Conservation (phyloP, 2,113 vertebrate genomes). For the Myotis yumanensis region DNA sequence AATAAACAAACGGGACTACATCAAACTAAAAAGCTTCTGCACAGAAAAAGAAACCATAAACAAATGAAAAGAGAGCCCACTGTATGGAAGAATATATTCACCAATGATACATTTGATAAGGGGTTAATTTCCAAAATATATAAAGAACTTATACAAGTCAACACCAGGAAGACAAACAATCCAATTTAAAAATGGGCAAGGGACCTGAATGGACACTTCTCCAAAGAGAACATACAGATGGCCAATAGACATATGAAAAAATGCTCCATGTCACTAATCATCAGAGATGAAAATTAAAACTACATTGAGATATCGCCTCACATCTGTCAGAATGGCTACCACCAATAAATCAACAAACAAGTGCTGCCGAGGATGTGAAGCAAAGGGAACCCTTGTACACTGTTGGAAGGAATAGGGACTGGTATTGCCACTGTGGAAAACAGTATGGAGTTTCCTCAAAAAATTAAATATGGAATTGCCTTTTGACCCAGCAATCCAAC, state of each 20-base stretch:
- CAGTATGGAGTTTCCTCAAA: background rate
- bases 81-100: background rate
- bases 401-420: background rate
- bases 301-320: background rate
- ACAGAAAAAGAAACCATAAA: background rate
- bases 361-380: background rate
- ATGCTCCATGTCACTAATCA: background rate
- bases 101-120: background rate
- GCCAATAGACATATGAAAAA: background rate
- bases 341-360: background rate
- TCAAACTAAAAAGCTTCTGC: background rate
- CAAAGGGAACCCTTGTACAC: background rate
- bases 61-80: background rate
- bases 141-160: background rate
- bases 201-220: background rate
- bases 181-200: background rate
- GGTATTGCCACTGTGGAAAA: background rate
- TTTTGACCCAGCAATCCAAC: background rate
- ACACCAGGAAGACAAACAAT: background rate
- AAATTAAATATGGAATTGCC: background rate
- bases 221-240: background rate
- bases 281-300: background rate
- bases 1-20: background rate
- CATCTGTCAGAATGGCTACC: background rate
- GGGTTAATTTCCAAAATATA: background rate